phyloP scores from a whole-genome alignment of 2,888 invertebrate genomes.

The Ophraella communa region DNA sequence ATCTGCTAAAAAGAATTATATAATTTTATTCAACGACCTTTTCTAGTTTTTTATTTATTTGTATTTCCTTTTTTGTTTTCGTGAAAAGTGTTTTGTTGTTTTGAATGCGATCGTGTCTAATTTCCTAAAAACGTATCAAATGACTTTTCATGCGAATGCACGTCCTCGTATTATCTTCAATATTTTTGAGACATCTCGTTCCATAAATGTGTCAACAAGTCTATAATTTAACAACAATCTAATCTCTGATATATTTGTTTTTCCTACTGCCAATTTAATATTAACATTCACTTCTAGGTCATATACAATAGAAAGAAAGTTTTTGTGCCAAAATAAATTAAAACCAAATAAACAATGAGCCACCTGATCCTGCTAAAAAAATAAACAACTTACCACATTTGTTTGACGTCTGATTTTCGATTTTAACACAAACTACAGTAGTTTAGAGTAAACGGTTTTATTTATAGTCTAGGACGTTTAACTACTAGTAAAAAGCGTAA shows the following conservation, averaged over 20 bases:
- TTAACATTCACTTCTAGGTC: conserved; percentile 28
- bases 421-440: conserved; percentile 24
- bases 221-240: background rate
- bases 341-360: conserved; percentile 37
- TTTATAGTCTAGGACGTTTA: conserved; percentile 24
- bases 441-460: conserved; percentile 23
- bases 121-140: background rate
- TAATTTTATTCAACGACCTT: no score
- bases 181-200: background rate
- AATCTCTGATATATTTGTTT: conserved; percentile 2
- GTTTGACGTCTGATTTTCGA: conserved; percentile 32
- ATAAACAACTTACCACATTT: conserved; percentile 37
- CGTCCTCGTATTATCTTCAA: background rate
- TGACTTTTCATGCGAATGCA: background rate
- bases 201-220: conserved; percentile 1
- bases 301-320: conserved; percentile 29
- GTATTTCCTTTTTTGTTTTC: no score
- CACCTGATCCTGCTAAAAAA: conserved; percentile 36
- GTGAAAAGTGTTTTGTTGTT: no score
- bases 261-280: background rate
- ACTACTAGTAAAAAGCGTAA: conserved; percentile 18
- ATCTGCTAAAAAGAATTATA: no score
- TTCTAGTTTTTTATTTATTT: no score
- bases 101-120: no score
- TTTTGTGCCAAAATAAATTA: conserved; percentile 36